Conservation (phyloP, 2,113 vertebrate species). For the Macheiramphus alcinus region DNA sequence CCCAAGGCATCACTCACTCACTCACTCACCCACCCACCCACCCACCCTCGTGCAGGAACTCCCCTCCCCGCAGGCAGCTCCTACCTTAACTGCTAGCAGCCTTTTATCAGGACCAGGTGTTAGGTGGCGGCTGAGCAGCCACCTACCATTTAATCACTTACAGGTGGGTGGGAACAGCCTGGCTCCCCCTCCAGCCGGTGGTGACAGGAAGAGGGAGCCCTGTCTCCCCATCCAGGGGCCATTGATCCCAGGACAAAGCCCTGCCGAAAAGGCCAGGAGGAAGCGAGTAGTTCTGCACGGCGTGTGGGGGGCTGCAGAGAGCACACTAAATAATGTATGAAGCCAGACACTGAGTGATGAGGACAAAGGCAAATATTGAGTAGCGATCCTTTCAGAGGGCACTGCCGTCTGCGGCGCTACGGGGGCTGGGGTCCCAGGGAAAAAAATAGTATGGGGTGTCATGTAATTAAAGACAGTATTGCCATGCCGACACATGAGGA, state of each 20-base stretch:
- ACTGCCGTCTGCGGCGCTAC: accelerated
- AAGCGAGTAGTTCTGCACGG: background rate
- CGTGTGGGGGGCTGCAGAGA: background rate
- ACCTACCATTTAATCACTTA: background rate
- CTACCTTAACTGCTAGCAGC: background rate
- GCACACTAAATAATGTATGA: slow-evolving; percentile 34
- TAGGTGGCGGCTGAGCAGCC: background rate
- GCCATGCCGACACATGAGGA: background rate
- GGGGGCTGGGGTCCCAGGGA: background rate
- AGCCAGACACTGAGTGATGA: slow-evolving; percentile 50
- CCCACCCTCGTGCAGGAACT: background rate
- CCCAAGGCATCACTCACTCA: background rate
- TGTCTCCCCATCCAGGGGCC: background rate
- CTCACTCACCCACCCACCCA: no score
- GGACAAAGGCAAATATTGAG: slow-evolving; percentile 37
- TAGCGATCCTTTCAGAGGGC: slow-evolving; percentile 8
- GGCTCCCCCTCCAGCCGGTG: background rate
- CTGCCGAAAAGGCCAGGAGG: background rate
- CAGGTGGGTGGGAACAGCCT: background rate
- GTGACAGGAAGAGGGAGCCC: background rate
- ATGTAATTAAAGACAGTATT: background rate
- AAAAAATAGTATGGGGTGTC: background rate
- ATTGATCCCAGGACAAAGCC: background rate
- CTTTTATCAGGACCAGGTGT: background rate
- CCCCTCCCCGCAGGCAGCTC: background rate